Conservation (phyloP, 37 sponge, comb jelly and placozoan genomes). For the Agelas oroides region DNA sequence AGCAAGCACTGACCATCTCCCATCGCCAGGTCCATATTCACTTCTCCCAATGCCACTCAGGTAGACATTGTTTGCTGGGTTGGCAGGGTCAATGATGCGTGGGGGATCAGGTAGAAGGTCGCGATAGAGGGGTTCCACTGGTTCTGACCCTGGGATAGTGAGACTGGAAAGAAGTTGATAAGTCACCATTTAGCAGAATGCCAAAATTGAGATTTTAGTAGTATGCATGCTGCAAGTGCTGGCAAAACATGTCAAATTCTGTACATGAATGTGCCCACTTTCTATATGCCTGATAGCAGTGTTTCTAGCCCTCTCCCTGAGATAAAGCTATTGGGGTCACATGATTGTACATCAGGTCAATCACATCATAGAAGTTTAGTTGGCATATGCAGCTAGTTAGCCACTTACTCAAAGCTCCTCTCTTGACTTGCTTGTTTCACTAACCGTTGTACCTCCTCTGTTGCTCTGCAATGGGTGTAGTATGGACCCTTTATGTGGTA, state of each 20-base stretch:
- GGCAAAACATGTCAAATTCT: neutral
- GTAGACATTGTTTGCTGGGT: conserved; percentile 75
- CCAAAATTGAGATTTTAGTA: too few relatives aligned
- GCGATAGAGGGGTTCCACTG: neutral
- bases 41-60: conserved; percentile 43
- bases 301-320: too few relatives aligned
- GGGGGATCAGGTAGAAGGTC: conserved; percentile 11
- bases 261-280: too few relatives aligned
- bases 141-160: conserved; percentile 6
- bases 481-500: too few relatives aligned
- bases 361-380: too few relatives aligned
- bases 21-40: conserved; percentile 7
- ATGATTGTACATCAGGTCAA: too few relatives aligned
- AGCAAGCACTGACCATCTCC: conserved; percentile 32
- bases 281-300: too few relatives aligned
- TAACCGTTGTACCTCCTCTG: neutral
- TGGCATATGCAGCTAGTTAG: too few relatives aligned
- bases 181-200: too few relatives aligned
- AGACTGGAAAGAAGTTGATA: neutral
- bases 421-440: neutral
- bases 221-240: too few relatives aligned
- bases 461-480: too few relatives aligned
- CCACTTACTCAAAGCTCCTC: neutral
- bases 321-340: too few relatives aligned
- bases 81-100: conserved; percentile 67